Base-by-base conservation (phyloP, 1,140 invertebrate genomes). In the Euwallacea similis region DNA sequence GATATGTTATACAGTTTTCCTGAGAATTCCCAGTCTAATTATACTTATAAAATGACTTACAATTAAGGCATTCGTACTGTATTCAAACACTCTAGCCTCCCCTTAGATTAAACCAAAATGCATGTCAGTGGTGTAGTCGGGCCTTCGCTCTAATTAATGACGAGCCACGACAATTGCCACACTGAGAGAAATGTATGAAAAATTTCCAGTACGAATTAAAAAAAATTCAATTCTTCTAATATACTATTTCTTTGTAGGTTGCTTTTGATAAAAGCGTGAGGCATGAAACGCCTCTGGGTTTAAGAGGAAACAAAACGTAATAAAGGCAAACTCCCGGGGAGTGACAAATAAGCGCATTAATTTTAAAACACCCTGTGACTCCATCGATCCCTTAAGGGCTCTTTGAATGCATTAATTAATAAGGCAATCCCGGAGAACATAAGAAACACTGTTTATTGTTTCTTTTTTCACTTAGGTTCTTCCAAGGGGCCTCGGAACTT, bases 401-500 rank as follows among this genome's bases (percentile, higher is more conserved):
- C 55, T 72, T 72, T 68, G 71, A 72, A 72, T 72, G 71, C 71
- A 72, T 72, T 72, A 72, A 72, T 72, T 72, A 72, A 72, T 72
- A 72, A 72, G 65, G 65, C 65, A 72, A 72, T 72, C 71, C 65
- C 56, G 64, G 56, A 13, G 59, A 68, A 64, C 62, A 66, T 67
- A 67, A 72, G 62, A 64, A 71, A 65, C 60, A n/a, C 62, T 66
- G 71, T 72, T 72, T 72, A 72, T 72, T 72, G 71, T 72, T 72
- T 72, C 66, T 72, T 72, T 72, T 72, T 72, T 72, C 71, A 67
- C 56, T 67, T 72, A 67, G 47, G 62, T 71, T 33, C 21, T 71
- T 71, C 65, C 58, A 33, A 33, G 13, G 46, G 10, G 58, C 8
- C 8, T 7, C n/a, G 3, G 42, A n/a, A 46, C 33, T 64, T 70